Conservation (phyloP, 2,888 invertebrate species). For the Acleris emargana region DNA sequence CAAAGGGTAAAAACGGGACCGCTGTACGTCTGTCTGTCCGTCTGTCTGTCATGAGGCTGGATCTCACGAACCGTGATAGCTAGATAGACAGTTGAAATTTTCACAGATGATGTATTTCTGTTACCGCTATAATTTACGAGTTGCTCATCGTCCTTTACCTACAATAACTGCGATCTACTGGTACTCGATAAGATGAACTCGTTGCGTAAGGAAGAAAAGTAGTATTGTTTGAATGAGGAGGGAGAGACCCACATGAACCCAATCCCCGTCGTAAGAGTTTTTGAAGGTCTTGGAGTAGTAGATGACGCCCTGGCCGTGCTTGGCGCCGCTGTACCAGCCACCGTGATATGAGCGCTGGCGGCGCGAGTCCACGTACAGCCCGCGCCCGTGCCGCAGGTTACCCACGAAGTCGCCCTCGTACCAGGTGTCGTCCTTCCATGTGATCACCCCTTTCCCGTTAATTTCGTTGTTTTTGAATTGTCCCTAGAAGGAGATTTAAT, state of each 20-base stretch:
- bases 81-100: too few relatives aligned
- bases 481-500: conserved; percentile 66
- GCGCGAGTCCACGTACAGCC: conserved; percentile 74
- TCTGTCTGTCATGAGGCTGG: too few relatives aligned
- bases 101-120: too few relatives aligned
- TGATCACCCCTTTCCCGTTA: conserved; percentile 78
- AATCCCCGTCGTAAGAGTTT: conserved; percentile 72
- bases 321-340: conserved; percentile 77
- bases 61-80: too few relatives aligned
- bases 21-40: too few relatives aligned
- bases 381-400: conserved; percentile 82
- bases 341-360: conserved; percentile 67
- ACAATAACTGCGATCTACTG: too few relatives aligned
- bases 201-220: too few relatives aligned
- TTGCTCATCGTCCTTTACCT: too few relatives aligned
- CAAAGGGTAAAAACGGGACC: too few relatives aligned
- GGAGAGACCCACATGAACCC: conserved; percentile 59
- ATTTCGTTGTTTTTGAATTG: conserved; percentile 82
- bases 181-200: too few relatives aligned
- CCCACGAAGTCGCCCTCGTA: conserved; percentile 84
- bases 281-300: conserved; percentile 58
- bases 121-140: too few relatives aligned
- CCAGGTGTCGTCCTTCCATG: conserved; percentile 82
- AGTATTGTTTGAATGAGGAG: too few relatives aligned
- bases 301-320: conserved; percentile 69